Evolutionary conservation across 2,797 vertebrate species (phyloP).

Genomic region (Sparus aurata): DNA sequence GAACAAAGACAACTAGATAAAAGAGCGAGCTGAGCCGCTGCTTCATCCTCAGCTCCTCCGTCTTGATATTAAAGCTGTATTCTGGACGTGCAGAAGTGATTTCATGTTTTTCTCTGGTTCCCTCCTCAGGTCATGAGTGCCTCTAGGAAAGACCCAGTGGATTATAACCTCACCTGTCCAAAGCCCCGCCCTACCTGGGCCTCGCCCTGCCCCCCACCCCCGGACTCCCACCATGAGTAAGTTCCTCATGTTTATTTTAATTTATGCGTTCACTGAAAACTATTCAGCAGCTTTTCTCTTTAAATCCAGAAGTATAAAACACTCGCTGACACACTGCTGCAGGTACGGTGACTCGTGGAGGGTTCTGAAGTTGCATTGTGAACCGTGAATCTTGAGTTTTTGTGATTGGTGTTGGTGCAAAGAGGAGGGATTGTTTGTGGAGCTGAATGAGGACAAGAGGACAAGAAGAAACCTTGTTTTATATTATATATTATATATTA

Average conservation of each 20-base stretch:
- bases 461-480: no score
- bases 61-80: no score
- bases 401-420: background rate
- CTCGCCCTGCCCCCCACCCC: slow-evolving; percentile 55
- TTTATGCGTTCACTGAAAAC: background rate
- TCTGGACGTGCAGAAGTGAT: background rate
- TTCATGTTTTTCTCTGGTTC: background rate
- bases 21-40: no score
- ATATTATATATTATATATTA: no score
- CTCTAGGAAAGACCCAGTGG: slow-evolving; percentile 80
- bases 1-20: no score
- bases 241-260: slow-evolving; percentile 37
- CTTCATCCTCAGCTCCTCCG: no score
- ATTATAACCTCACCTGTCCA: slow-evolving; percentile 83
- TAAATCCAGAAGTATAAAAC: background rate
- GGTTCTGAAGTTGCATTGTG: background rate
- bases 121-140: slow-evolving; percentile 86
- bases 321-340: no score
- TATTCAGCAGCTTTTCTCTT: no score
- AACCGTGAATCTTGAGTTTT: background rate
- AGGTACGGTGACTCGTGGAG: rapidly evolving
- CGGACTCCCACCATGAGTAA: slow-evolving; percentile 86
- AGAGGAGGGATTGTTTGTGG: background rate
- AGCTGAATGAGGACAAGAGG: no score
- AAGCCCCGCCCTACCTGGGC: slow-evolving; percentile 72